Evolutionary conservation across 1,140 invertebrate genomes (phyloP).

Genomic region (Ostrea denselamellosa): DNA sequence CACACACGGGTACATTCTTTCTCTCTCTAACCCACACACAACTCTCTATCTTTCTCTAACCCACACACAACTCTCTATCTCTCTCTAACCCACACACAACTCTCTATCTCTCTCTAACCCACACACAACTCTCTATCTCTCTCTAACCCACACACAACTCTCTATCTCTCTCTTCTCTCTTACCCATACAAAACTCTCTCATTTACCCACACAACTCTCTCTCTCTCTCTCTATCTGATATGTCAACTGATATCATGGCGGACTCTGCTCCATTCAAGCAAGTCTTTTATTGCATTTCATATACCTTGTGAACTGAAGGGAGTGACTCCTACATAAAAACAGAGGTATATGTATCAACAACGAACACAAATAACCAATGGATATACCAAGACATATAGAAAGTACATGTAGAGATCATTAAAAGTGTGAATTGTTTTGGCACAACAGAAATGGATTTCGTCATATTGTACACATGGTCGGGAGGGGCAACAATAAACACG

Average conservation of each 20-base stretch:
- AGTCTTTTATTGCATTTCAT: background rate
- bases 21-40: background rate
- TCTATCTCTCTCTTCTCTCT: background rate
- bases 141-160: background rate
- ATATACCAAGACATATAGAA: background rate
- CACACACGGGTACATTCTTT: background rate
- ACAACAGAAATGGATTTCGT: slow-evolving; percentile 24
- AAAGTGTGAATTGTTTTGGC: background rate
- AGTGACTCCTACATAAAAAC: background rate
- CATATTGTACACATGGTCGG: background rate
- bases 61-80: background rate
- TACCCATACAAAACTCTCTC: background rate
- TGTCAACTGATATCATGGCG: slow-evolving; percentile 20
- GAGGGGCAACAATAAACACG: too few relatives aligned
- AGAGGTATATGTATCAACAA: background rate
- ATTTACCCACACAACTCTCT: background rate
- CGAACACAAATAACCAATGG: background rate
- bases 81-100: too few relatives aligned
- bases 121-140: too few relatives aligned
- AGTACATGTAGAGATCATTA: background rate
- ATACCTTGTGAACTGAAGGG: background rate
- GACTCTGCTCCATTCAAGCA: background rate
- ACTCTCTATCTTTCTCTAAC: background rate
- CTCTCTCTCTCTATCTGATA: background rate
- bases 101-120: background rate